A percentile compares a stretch with the other conserved stretches of the same genome.
Evolutionary conservation across 1,140 invertebrate species (phyloP).

Genomic region (Drosophila leontia): DNA sequence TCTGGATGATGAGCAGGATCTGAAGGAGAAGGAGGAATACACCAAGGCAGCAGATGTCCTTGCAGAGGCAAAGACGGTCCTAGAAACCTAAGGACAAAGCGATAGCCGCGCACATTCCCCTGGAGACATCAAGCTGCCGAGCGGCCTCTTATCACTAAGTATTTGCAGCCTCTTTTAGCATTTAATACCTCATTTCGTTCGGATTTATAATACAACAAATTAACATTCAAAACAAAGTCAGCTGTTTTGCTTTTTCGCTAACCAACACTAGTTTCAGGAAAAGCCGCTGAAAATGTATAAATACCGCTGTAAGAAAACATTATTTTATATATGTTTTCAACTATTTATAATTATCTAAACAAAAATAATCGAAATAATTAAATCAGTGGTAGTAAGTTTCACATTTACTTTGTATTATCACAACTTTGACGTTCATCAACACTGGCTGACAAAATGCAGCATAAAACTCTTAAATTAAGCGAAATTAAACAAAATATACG

Average conservation of each 20-base stretch:
- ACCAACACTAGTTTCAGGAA: neutral
- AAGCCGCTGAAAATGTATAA: neutral
- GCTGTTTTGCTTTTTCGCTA: neutral
- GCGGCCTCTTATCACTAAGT: constrained; percentile 1
- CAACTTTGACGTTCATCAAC: constrained; percentile 44
- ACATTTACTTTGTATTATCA: neutral
- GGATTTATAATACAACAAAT: constrained; percentile 14
- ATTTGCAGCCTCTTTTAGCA: constrained; percentile 7
- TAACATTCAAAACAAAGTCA: constrained; percentile 8
- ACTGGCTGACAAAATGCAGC: constrained; percentile 51
- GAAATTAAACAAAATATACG: constrained; percentile 54
- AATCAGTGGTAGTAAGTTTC: neutral
- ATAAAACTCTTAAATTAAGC: constrained; percentile 33
- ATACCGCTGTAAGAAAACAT: neutral
- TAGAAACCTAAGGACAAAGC: constrained; percentile 65
- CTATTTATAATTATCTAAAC: neutral
- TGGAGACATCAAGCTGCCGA: constrained; percentile 3
- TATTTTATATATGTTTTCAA: neutral
- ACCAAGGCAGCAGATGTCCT: constrained; percentile 89
- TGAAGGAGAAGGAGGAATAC: constrained; percentile 91
- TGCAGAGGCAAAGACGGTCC: constrained; percentile 89
- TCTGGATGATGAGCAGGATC: constrained; percentile 90
- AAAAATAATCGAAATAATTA: neutral
- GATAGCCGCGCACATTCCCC: constrained; percentile 5
- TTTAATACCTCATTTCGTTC: constrained; percentile 13